Percentiles rank a stretch among this genome's conserved stretches.
These are phyloP conservation scores for Pimephales promelas DNA, from an alignment of 2,113 vertebrate species.

Conservation along the genomic window DNA sequence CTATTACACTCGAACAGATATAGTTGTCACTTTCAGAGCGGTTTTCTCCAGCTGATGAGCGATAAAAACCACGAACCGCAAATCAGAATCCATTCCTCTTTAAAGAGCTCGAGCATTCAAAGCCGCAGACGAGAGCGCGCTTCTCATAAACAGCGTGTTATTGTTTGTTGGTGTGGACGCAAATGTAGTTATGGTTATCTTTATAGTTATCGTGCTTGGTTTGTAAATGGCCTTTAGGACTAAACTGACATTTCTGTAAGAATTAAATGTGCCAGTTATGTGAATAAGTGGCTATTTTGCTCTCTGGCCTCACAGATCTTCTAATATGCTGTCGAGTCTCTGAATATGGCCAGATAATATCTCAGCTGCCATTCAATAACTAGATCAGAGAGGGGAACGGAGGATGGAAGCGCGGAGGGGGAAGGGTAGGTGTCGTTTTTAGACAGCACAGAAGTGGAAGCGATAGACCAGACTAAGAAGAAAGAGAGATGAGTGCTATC, in stretches of 20 bases:
- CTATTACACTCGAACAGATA: no score
- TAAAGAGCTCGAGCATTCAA: no score
- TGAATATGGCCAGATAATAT: neutral
- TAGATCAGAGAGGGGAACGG: neutral
- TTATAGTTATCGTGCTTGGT: no score
- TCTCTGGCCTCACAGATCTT: neutral
- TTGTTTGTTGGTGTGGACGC: no score
- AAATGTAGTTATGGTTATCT: no score
- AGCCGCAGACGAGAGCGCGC: no score
- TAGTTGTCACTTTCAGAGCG: no score
- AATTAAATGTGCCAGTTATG: neutral
- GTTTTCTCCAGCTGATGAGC: no score
- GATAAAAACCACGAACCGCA: no score
- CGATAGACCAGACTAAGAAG: neutral
- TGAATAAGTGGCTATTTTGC: neutral
- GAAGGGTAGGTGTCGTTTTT: slow-evolving; percentile 1
- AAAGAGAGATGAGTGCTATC: slow-evolving; percentile 1
- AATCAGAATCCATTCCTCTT: no score
- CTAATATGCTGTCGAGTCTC: neutral
- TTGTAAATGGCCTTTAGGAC: neutral
- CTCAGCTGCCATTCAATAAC: neutral
- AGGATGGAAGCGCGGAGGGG: neutral
- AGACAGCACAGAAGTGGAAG: slow-evolving; percentile 8
- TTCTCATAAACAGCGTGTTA: no score
- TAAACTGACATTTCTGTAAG: slow-evolving; percentile 65